phyloP scores from a whole-genome alignment of 2,888 invertebrate species.

The Theodoxus fluviatilis region DNA sequence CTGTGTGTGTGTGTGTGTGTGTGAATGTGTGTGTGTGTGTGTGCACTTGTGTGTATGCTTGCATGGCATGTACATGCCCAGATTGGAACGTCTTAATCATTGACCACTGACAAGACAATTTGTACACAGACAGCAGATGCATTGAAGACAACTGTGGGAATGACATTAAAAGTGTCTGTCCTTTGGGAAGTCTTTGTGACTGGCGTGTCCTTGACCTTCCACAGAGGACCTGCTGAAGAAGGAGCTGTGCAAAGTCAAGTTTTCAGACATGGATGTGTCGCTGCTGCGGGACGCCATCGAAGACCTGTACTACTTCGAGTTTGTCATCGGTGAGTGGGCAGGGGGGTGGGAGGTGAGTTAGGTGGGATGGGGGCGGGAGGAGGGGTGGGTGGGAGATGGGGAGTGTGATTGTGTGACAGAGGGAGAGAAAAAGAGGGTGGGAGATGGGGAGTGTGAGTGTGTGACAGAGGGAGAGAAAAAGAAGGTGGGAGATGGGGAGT shows the following conservation, averaged over 20 bases:
- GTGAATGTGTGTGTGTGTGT: too few species aligned
- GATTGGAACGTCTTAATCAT: neutral
- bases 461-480: too few species aligned
- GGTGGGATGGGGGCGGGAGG: too few species aligned
- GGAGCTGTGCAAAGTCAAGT: slow-evolving; percentile 64
- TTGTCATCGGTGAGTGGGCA: slow-evolving; percentile 67
- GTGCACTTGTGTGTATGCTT: neutral
- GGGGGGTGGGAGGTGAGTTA: too few species aligned
- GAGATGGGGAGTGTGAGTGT: too few species aligned
- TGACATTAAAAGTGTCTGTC: slow-evolving; percentile 23
- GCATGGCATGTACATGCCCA: neutral
- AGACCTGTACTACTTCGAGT: slow-evolving; percentile 69
- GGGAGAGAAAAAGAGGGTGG: too few species aligned
- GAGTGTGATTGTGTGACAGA: too few species aligned
- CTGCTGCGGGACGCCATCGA: slow-evolving; percentile 67
- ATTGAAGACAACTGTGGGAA: neutral
- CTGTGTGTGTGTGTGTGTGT: too few species aligned
- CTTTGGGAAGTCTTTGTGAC: slow-evolving; percentile 28
- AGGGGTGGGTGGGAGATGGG: too few species aligned
- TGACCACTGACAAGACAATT: neutral
- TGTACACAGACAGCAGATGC: neutral
- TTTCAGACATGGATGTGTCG: slow-evolving; percentile 63
- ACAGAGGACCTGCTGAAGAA: slow-evolving; percentile 62
- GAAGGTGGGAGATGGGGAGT: too few species aligned
- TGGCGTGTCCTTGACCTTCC: too few species aligned